Evolutionary conservation across 2,797 vertebrate genomes (phyloP), one percentile per base, ranked within the genome.

Genomic region (Enteromius paludinosus): DNA sequence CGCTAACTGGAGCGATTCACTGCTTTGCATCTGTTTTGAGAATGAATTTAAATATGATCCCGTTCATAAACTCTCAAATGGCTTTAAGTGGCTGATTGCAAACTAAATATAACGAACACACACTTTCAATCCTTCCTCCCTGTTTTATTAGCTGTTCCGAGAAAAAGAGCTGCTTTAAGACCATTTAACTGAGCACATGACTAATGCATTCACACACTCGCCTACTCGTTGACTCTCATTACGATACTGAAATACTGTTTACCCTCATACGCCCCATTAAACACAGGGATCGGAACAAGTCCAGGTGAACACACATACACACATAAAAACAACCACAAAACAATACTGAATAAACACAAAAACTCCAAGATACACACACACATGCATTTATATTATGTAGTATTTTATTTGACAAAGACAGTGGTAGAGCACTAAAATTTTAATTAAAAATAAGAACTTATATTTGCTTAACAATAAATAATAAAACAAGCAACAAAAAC

Each of bases 161-260:
- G 70, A 52, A 72, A 68, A 28, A 33, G 59, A 81, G 81, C 79
- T 81, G 73, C 84, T 87, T 75, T 75, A 75, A 64, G 73, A 49
- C 71, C n/a, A 80, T 65, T 84, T 87, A 69, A 64, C 79, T 28
- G 18, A 61, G n/a, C 66, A 80, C 77, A 84, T 78, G 61, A 85
- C 61, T 76, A 81, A 68, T 68, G 56, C 82, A 81, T 80, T 82
- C 74, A 86, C 83, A 78, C 72, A 80, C 80, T 75, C 82, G 15
- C 78, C 80, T 68, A 81, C 84, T 86, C 83, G 87, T 87, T 88
- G 83, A 86, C 84, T 74, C 83, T 64, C 35, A 73, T 79, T 83
- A 70, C 17, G n/a, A 62, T 41, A 41, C 66, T 59, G 30, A 84
- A 88, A 83, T 74, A 82, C 17, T 59, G 62, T 75, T 82, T 66